Evolutionary conservation across 2,888 invertebrate genomes (phyloP), one percentile per base, ranked within the genome.

Genomic region (Candidula unifasciata): DNA sequence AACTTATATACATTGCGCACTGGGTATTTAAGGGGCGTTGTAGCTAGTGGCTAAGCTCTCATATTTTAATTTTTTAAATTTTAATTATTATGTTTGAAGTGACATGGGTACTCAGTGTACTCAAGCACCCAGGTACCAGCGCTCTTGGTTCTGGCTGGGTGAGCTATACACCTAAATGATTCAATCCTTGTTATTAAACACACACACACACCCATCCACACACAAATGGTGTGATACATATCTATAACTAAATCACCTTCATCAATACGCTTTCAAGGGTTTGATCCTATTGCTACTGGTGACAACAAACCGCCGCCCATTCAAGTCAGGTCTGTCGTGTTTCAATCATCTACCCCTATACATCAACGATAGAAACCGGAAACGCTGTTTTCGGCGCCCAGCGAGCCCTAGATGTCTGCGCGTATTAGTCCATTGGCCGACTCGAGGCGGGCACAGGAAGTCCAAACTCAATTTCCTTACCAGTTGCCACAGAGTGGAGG

Each of bases 381-480:
- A 81, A 69, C 60, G 13, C 54, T 71, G 54, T 81, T 35, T 30
- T 35, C 60, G 18, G 24, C 33, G 35, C 54, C 13, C 30, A 60
- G 57, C 57, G 33, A 54, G 30, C 80, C 35, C 73, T 73, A 35
- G n/a, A 57, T 57, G 80, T 57, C 73, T 71, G 69, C 80, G 33
- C 57, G 33, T 57, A 71, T 81, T 81, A 81, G 80, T 81, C 80
- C 37, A 81, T 81, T 81, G 80, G 80, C 80, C 30, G 57, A 54
- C 71, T 69, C 52, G 27, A 81, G 71, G 80, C 80, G 6, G 30
- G 74, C 68, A 60, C 35, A 71, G 80, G 54, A 52, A 57, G 80
- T 37, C 80, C 35, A 81, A 81, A 81, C 80, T 81, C 80, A 81
- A 80, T 71, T 81, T 81, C 80, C 80, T 35, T 57, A 71, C 68